A percentile compares a stretch with the other conserved stretches of the same genome.
Evolutionary conservation across 2,888 invertebrate species (phyloP).

Genomic region (Tholera decimalis): DNA sequence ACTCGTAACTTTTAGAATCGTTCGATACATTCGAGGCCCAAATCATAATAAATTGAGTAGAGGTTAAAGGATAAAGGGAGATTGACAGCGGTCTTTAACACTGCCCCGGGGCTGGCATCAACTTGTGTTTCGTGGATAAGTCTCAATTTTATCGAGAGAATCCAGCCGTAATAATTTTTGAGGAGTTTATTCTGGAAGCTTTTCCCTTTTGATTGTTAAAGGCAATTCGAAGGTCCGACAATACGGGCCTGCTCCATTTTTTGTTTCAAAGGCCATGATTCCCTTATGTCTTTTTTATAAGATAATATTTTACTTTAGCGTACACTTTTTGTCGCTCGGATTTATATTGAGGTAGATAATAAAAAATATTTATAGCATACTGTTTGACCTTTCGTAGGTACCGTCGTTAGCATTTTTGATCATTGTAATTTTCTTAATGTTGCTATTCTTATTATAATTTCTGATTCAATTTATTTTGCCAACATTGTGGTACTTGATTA

Average conservation of each 20-base stretch:
- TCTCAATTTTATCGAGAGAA: conserved; percentile 79
- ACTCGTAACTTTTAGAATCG: conserved; percentile 62
- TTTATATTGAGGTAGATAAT: conserved; percentile 39
- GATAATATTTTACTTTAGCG: conserved; percentile 61
- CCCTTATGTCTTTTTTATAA: conserved; percentile 63
- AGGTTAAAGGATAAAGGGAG: conserved; percentile 82
- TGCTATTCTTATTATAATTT: conserved; percentile 3
- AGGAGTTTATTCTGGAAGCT: conserved; percentile 71
- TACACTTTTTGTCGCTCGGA: conserved; percentile 42
- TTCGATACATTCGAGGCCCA: conserved; percentile 66
- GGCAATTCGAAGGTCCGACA: conserved; percentile 64
- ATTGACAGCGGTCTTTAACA: conserved; percentile 85
- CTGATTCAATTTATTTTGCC: background rate
- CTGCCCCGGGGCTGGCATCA: conserved; percentile 76
- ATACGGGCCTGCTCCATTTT: conserved; percentile 58
- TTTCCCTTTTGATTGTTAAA: conserved; percentile 69
- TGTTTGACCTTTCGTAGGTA: conserved; percentile 16
- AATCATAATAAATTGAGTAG: conserved; percentile 85
- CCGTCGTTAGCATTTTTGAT: conserved; percentile 10
- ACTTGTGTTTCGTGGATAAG: conserved; percentile 79
- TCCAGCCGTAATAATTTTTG: conserved; percentile 76
- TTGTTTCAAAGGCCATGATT: conserved; percentile 59
- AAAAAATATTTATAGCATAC: conserved; percentile 37
- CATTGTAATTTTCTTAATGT: background rate
- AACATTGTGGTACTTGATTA: conserved; percentile 7